Evolutionary conservation across 2,888 invertebrate species (phyloP).

Genomic region (Augochlorella aurata): DNA sequence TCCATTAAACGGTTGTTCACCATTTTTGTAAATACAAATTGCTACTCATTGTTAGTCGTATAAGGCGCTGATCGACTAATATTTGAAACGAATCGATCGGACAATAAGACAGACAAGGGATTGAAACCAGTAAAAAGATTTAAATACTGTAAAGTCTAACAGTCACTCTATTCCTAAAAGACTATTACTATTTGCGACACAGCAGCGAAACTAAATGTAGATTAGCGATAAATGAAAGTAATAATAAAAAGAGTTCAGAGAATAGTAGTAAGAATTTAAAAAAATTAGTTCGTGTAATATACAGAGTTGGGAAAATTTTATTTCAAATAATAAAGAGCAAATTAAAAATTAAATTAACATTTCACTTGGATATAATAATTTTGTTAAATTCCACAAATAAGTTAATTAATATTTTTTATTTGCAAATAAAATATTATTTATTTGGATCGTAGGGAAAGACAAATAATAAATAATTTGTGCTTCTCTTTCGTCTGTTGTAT

Average conservation of each 20-base stretch:
- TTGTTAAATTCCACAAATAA: too few species aligned
- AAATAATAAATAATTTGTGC: too few species aligned
- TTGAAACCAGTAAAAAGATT: background rate
- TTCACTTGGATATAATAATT: too few species aligned
- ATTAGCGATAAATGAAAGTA: background rate
- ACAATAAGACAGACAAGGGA: background rate
- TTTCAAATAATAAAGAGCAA: too few species aligned
- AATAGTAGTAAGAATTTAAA: background rate
- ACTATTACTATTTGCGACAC: background rate
- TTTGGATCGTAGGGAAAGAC: too few species aligned
- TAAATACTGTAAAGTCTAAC: background rate
- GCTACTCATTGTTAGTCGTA: constrained; percentile 40
- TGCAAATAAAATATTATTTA: too few species aligned
- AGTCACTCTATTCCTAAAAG: background rate
- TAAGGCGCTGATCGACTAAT: constrained; percentile 6
- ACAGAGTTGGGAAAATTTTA: too few species aligned
- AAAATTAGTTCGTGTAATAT: too few species aligned
- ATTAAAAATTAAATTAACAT: too few species aligned
- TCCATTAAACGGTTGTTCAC: constrained; percentile 44
- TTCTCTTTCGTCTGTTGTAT: too few species aligned
- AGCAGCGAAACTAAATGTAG: too few species aligned
- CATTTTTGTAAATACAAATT: constrained; percentile 54
- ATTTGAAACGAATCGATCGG: constrained; percentile 14
- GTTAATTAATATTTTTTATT: too few species aligned
- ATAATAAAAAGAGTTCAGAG: background rate